These are phyloP conservation scores for Petrocephalus schoutedeni DNA, from an alignment of 2,797 vertebrate species.

Conservation along the genomic window DNA sequence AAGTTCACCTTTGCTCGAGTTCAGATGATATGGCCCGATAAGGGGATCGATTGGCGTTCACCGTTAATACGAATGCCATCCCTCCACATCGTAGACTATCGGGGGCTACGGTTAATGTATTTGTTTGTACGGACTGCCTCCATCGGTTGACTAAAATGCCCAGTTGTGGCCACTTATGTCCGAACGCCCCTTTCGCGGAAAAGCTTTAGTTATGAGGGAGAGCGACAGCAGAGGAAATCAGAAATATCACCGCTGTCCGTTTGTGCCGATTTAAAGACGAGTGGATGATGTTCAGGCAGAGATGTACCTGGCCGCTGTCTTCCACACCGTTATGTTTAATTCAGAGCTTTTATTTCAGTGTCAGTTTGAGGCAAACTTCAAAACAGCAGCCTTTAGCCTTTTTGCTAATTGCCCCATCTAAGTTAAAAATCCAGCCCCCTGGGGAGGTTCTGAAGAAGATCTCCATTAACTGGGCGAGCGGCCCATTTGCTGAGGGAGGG, in stretches of 20 bases:
- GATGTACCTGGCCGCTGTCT: background rate
- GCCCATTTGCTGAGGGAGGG: background rate
- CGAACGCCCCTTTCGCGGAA: background rate
- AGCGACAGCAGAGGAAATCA: background rate
- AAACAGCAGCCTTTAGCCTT: background rate
- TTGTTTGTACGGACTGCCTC: conserved; percentile 7
- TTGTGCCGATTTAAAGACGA: background rate
- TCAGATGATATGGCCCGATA: conserved; percentile 68
- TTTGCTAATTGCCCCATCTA: background rate
- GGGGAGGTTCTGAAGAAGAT: background rate
- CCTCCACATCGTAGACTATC: conserved; percentile 36
- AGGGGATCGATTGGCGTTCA: conserved; percentile 54
- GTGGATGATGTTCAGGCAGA: background rate
- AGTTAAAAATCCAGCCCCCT: background rate
- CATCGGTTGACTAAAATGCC: background rate
- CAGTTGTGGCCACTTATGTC: background rate
- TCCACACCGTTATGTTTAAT: background rate
- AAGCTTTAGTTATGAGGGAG: background rate
- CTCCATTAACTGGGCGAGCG: background rate
- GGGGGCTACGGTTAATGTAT: conserved; percentile 24
- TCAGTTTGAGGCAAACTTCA: background rate
- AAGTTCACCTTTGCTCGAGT: conserved; percentile 70
- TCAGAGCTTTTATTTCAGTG: background rate
- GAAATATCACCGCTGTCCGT: background rate
- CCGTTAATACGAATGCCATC: conserved; percentile 42